Evolutionary conservation across 2,113 vertebrate genomes (phyloP).

Genomic region (Fregetta grallaria): DNA sequence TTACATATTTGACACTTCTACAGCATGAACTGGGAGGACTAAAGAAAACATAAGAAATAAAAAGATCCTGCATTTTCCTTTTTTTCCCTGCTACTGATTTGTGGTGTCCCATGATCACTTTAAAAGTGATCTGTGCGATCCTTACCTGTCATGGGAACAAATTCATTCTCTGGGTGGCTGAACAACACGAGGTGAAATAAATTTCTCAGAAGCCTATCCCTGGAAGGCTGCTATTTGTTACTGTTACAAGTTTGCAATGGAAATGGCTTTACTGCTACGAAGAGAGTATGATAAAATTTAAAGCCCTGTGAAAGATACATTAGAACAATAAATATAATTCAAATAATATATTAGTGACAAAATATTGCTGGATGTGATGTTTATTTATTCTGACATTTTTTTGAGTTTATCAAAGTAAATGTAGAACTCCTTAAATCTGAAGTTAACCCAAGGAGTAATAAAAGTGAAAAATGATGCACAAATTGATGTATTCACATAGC

Average conservation of each 20-base stretch:
- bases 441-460: slow-evolving; percentile 59
- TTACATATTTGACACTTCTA: not conserved
- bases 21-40: not conserved
- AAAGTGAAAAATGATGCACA: slow-evolving; percentile 58
- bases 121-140: slow-evolving; percentile 64
- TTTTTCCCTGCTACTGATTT: slow-evolving; percentile 24
- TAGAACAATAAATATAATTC: slow-evolving; percentile 56
- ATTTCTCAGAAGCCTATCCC: slow-evolving; percentile 72
- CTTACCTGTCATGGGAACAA: slow-evolving; percentile 71
- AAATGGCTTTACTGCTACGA: slow-evolving; percentile 61
- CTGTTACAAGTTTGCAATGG: slow-evolving; percentile 68
- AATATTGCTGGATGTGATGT: slow-evolving; percentile 31
- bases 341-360: slow-evolving; percentile 50
- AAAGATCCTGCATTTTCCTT: slow-evolving; percentile 7
- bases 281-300: slow-evolving; percentile 72
- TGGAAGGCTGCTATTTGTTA: slow-evolving; percentile 75
- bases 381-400: slow-evolving; percentile 65
- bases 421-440: slow-evolving; percentile 44
- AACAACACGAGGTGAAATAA: slow-evolving; percentile 73
- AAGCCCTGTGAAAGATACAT: slow-evolving; percentile 59
- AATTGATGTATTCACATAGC: slow-evolving; percentile 13
- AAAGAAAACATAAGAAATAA: slow-evolving; percentile 46
- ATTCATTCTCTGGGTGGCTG: slow-evolving; percentile 68
- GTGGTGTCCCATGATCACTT: slow-evolving; percentile 57
- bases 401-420: slow-evolving; percentile 49